A percentile compares a stretch with the other conserved stretches of the same genome.
Conservation (phyloP, 2,797 vertebrate genomes). For the Gymnodraco acuticeps region DNA sequence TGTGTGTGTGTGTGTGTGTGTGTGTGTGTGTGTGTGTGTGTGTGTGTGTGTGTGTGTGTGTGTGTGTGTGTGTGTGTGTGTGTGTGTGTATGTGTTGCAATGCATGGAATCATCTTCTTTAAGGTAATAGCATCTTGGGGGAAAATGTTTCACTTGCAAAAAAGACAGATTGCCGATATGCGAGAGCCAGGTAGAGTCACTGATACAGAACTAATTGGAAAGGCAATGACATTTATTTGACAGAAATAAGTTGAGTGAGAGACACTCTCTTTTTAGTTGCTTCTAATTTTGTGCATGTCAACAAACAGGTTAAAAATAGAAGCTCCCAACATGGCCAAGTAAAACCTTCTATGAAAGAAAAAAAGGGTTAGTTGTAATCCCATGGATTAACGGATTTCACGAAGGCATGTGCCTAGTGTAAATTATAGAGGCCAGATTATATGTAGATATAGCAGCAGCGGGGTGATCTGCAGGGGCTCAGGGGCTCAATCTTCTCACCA, state of each 20-base stretch:
- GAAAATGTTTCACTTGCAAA: background rate
- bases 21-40: background rate
- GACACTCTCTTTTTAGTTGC: constrained; percentile 22
- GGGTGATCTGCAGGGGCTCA: constrained; percentile 54
- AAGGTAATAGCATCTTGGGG: constrained; percentile 3
- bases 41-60: background rate
- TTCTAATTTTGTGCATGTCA: constrained; percentile 62
- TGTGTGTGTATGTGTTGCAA: background rate
- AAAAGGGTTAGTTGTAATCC: constrained; percentile 81
- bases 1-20: background rate
- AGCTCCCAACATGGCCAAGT: constrained; percentile 48
- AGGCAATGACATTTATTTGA: constrained; percentile 15
- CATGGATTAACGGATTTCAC: constrained; percentile 81
- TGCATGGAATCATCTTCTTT: constrained; percentile 22
- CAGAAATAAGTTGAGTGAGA: constrained; percentile 25
- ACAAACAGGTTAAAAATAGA: constrained; percentile 76
- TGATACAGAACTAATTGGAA: constrained; percentile 21
- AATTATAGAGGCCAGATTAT: constrained; percentile 82
- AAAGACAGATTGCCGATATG: constrained; percentile 10
- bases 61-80: background rate
- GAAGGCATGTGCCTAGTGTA: constrained; percentile 76
- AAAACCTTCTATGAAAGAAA: constrained; percentile 80
- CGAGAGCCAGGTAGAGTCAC: constrained; percentile 9
- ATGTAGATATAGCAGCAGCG: constrained; percentile 65
- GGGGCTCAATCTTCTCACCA: constrained; percentile 53